Percentiles rank a stretch among this genome's conserved stretches.
phyloP scores from a whole-genome alignment of 1,140 invertebrate species.

The Heterodera schachtii region DNA sequence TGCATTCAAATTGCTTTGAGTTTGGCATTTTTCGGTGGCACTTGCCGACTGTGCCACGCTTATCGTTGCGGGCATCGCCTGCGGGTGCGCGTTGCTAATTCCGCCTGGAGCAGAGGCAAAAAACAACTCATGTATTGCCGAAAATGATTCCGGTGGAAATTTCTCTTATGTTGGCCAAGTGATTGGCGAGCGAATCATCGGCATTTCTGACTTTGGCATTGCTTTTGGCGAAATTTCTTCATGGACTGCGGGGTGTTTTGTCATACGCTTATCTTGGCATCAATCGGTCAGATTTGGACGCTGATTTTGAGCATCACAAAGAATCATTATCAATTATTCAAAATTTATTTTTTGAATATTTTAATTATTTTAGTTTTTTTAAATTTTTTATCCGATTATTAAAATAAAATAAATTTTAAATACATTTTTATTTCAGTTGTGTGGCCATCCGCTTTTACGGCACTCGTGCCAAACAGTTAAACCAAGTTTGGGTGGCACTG shows the following conservation, averaged over 20 bases:
- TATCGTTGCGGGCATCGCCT: constrained; percentile 51
- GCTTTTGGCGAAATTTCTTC: constrained; percentile 56
- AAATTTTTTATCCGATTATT: not conserved
- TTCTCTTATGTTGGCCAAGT: constrained; percentile 15
- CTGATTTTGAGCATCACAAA: too few species aligned
- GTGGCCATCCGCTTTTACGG: constrained; percentile 63
- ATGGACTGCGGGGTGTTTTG: constrained; percentile 59
- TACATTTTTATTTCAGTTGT: constrained; percentile 40
- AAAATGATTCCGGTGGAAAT: not conserved
- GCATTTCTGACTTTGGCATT: constrained; percentile 35
- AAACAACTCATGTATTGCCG: not conserved
- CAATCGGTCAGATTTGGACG: constrained; percentile 3
- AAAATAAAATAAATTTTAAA: constrained; percentile 26
- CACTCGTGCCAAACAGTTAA: constrained; percentile 55
- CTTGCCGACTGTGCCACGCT: constrained; percentile 58
- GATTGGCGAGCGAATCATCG: not conserved
- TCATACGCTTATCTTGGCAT: constrained; percentile 25
- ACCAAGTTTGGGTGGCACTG: constrained; percentile 57
- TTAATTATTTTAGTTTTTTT: too few species aligned
- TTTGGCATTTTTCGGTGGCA: constrained; percentile 32
- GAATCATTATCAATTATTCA: too few species aligned
- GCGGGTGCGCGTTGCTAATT: constrained; percentile 36
- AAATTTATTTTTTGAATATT: too few species aligned
- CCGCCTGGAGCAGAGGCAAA: constrained; percentile 1
- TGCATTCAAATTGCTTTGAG: not conserved